Evolutionary conservation across 1,140 invertebrate species (phyloP), one percentile per base, ranked within the genome.

Genomic region (Apolygus lucorum): DNA sequence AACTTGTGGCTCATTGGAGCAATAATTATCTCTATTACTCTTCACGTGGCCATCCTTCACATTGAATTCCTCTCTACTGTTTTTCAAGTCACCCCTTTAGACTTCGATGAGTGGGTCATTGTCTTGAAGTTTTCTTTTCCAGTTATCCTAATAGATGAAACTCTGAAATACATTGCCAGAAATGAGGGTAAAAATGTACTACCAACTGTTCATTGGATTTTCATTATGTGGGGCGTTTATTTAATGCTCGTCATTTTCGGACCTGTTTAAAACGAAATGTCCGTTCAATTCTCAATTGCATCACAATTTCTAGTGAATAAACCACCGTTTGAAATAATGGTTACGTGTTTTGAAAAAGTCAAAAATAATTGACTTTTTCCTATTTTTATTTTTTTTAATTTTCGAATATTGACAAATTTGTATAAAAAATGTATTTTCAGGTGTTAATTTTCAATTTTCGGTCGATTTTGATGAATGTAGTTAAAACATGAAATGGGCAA

Each of bases 61-160:
- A 88, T 99, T 76, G 96, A 99, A 77, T 94, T 99, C 78, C 89
- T 99, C 80, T 92, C 96, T 78, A 90, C 90, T 77, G 96, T 99
- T 81, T 99, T 99, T 92, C 96, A 99, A 89, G 96, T 99, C 75
- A 97, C 93, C 76, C 96, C 96, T 64, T 86, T 99, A 78, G 90
- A 87, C 74, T 68, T 85, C 54, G 93, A 93, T 74, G 96, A 99
- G 86, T 99, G 98, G 98, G 72, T 98, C 71, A 98, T 96, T 73
- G 98, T 99, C 77, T 89, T 99, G 88, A 99, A 99, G 86, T 98
- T 99, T 83, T 99, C 97, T 73, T 86, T 99, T 82, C 98, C 98
- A 76, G 98, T 99, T 79, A 90, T 99, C 80, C 87, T 99, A 80
- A 87, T 99, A 74, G 98, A 99, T 83, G 98, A 99, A 88, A 92